Base-by-base conservation (phyloP, 2,888 invertebrate genomes). In the Drosophila leonis region DNA sequence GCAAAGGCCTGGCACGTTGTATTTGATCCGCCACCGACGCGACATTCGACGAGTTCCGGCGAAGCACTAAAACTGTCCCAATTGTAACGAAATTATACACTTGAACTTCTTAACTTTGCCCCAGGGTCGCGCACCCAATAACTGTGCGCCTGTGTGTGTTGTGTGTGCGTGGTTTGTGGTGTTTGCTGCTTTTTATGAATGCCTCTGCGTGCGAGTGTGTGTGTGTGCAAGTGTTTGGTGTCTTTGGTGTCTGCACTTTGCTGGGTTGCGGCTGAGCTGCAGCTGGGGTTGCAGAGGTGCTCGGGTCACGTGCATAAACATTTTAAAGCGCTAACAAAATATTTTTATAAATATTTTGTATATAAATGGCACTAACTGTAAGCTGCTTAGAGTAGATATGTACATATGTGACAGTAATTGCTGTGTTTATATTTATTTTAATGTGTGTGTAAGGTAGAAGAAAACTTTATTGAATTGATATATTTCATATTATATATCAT, bases 51-150 rank as follows among this genome's bases (percentile, higher is more conserved):
- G 64, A 67, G 88, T 88, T 90, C 81, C 76, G 75, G 71, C 64
- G 87, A 90, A 91, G 86, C 88, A 86, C 83, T 88, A 90, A 88
- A 90, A 79, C 82, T 79, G 88, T 88, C 80, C 88, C 80, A 88
- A 85, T 89, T 85, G 90, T 76, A 71, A 79, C 89, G 81, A 88
- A 83, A 88, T 87, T 88, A 82, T 86, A 81, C 88, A 86, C 90
- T 90, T 90, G 86, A 90, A 88, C 90, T 86, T 85, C 80, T 81
- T 77, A 83, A 89, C 87, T 84, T 81, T 69, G 65, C 48, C 62
- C 60, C 56, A 65, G 67, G 57, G 64, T 63, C 49, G 66, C n/a
- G 48, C 35, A 56, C 35, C 52, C 66, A 35, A 57, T 49, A 54
- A 49, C 57, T 49, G 24, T 41, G 46, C 15, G 20, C 31, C 41